Base-by-base conservation (phyloP, 2,797 vertebrate species). In the Sorex maritimensis region DNA sequence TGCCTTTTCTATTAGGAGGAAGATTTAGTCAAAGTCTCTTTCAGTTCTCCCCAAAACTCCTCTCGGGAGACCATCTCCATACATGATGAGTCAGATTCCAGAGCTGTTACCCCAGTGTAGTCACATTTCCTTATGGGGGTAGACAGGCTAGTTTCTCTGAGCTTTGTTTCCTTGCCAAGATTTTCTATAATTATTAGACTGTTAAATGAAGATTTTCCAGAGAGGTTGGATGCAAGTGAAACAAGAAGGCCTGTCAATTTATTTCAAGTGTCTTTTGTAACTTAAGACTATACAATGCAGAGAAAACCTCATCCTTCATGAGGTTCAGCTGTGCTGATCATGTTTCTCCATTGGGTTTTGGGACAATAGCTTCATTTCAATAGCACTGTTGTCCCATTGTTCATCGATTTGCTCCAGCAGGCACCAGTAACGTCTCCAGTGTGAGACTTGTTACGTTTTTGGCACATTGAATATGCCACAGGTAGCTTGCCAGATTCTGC, bases 131-230 rank as follows among this genome's bases (percentile, higher is more conserved):
- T 94, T 83, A 15, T 19, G 58, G 34, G 61, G 69, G 86, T 82
- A 74, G n/a, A n/a, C 7, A 55, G 68, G 55, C 65, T 14, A 52
- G 11, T 88, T 81, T 34, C 46, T 83, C 55, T 90, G 41, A 58
- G 34, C 21, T 34, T 68, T 34, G 15, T 85, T 81, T 94, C 61
- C 72, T 90, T 84, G 9, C 65, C 79, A 87, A 84, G 5, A 72
- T 23, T 44, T 93, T 75, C 41, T 93, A 79, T 93, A 79, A 63
- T 30, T 34, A 19, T 85, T 46, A 71, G 34, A 78, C 38, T 84
- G 58, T 13, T 49, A 93, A 84, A 63, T 17, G 81, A 72, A 91
- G 55, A n/a, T 79, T 93, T 55, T 49, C 12, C 46, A 80, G 63
- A 77, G 1, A 1, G n/a, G 7, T 69, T 81, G n/a, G 13, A 11